Evolutionary conservation across 2,888 invertebrate genomes (phyloP), one percentile per base, ranked within the genome.

Genomic region (Lymantria monacha): DNA sequence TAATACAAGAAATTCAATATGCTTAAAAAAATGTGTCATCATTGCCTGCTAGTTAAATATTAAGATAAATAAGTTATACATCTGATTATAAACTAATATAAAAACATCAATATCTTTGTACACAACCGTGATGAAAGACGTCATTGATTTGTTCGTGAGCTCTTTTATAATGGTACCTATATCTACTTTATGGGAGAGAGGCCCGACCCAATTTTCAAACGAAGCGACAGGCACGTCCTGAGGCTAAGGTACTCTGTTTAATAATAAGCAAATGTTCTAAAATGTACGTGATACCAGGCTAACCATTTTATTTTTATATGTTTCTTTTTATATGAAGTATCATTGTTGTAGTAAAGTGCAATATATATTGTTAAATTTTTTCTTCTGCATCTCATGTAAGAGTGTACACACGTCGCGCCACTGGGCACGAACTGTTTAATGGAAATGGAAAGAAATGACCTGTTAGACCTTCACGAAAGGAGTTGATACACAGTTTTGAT

Each of bases 171-270:
- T 74, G 66, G 72, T 69, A 66, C 72, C 72, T 72, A 66, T 44
- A 50, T 43, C 43, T 58, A 70, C 69, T 71, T 58, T 66, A 57
- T 57, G 70, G 65, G 71, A 59, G 61, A 65, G 72, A 76, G 76
- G 68, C 72, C 72, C 75, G 83, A 84, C 86, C 85, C 79, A 83
- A 79, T 86, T 85, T 80, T 71, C 59, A 69, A 79, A 79, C 74
- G 74, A 69, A 69, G 74, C 72, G 63, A 63, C 65, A 79, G 76
- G 82, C 86, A 87, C 86, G 85, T 85, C 83, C 78, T 81, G 62
- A 57, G 73, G 41, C 72, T 69, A 60, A 62, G 66, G 62, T 69
- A 70, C 74, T 69, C 58, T 55, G 61, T 64, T 74, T 70, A 71
- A 74, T 76, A 78, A 75, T 79, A 76, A 75, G 73, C 72, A 70